phyloP scores from a whole-genome alignment of 1,140 invertebrate genomes.

The Lucilia sericata region DNA sequence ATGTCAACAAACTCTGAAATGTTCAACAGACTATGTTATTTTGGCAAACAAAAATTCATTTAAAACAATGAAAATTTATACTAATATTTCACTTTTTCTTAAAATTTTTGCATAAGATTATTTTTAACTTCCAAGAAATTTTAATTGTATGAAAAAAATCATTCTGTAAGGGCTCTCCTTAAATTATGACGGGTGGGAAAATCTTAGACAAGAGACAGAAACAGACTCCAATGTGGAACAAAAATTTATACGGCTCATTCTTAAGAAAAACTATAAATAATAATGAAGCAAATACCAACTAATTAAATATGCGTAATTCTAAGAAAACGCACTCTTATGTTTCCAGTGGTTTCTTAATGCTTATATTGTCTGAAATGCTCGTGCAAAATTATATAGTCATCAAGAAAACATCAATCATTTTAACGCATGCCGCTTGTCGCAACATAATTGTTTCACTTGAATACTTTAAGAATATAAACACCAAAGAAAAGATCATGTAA shows the following conservation, averaged over 20 bases:
- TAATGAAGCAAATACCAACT: neutral
- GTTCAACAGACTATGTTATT: neutral
- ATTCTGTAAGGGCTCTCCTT: neutral
- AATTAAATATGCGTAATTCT: slow-evolving; percentile 27
- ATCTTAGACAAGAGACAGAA: neutral
- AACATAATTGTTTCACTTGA: neutral
- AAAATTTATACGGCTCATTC: neutral
- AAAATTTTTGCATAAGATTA: neutral
- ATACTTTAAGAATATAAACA: neutral
- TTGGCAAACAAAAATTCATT: neutral
- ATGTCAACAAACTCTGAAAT: neutral
- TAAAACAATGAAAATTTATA: neutral
- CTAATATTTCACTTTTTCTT: neutral
- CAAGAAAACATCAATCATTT: slow-evolving; percentile 37
- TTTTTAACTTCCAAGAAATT: slow-evolving; percentile 24
- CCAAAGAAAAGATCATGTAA: neutral
- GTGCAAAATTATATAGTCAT: slow-evolving; percentile 1
- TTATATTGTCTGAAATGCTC: neutral
- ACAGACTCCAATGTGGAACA: neutral
- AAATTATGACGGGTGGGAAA: too few relatives aligned
- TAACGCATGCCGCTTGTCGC: too few relatives aligned
- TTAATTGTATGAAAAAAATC: neutral
- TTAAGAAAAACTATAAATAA: too few relatives aligned
- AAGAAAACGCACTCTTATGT: neutral
- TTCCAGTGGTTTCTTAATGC: neutral